Base-by-base conservation (phyloP, 2,888 invertebrate genomes). In the Brenthis ino region DNA sequence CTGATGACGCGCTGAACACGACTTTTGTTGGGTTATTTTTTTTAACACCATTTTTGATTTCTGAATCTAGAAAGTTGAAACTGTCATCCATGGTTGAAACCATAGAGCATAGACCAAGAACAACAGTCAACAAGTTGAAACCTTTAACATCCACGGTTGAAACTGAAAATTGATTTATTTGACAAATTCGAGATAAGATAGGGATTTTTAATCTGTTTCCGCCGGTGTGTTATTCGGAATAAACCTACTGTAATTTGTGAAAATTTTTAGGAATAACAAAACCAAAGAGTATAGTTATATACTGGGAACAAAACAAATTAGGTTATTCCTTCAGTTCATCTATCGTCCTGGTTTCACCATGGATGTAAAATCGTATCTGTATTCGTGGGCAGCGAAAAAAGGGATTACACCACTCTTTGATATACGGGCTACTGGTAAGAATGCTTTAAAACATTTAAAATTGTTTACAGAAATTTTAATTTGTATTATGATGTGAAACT, bases 341-440 rank as follows among this genome's bases (percentile, higher is more conserved):
- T 6, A 60, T 50, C n/a, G 28, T 50, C 16, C 24, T 12, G 6
- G 13, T 63, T 60, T 61, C 66, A 79, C 28, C 8, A 92, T 91
- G 93, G 91, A 91, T 76, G 82, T 84, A 5, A 99, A 99, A 88
- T 95, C 97, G 4, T 98, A 96, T 87, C 93, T 99, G 13, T 97
- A 98, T 86, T 95, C 97, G 71, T 99, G 97, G 96, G 96, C 98
- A 81, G 94, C 96, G 16, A 98, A 97, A 85, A 96, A 95, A 79
- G 94, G 95, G 74, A 82, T 95, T 4, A 95, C 95, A 24, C 98
- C 98, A 0, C 86, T 91, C 8, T 99, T 97, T 82, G 97, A 98
- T 80, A 95, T 96, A 69, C 94, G 97, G 54, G 95, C 96, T 20
- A 96, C 98, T 76, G 97, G 98, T 97, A 93, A 70, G 67, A 55